These are phyloP conservation scores for Nysson spinosus DNA, from an alignment of 2,888 invertebrate species.

Conservation along the genomic window DNA sequence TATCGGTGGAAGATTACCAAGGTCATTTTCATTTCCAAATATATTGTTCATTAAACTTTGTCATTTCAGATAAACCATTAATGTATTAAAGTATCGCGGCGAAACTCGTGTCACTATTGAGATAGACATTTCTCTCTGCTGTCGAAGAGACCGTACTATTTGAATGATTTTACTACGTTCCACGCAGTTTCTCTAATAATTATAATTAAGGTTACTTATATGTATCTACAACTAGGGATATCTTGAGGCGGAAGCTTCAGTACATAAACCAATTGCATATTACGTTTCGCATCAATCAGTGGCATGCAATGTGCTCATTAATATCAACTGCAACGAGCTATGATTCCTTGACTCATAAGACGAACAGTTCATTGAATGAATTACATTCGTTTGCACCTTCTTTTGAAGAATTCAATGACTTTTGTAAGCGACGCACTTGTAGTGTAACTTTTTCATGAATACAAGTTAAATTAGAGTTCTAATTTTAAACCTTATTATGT, in stretches of 20 bases:
- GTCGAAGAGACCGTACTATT: no score
- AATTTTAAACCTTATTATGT: no score
- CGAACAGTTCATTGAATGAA: neutral
- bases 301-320: neutral
- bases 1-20: conserved; percentile 1
- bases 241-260: conserved; percentile 12
- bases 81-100: neutral
- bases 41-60: no score
- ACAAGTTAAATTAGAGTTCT: no score
- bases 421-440: no score
- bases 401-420: no score
- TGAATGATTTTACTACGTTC: neutral
- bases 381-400: no score
- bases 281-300: conserved; percentile 11
- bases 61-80: no score
- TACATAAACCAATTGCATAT: conserved; percentile 8
- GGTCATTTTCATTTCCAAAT: conserved; percentile 3
- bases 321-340: neutral
- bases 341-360: conserved; percentile 4
- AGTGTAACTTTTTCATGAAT: no score
- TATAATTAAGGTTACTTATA: neutral
- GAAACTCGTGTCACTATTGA: neutral
- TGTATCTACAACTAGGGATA: neutral
- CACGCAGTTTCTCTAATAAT: neutral
- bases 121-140: neutral